Percentiles rank a stretch among this genome's conserved stretches.
These are phyloP conservation scores for Fragum fragum DNA, from an alignment of 2,888 invertebrate species.

Conservation along the genomic window DNA sequence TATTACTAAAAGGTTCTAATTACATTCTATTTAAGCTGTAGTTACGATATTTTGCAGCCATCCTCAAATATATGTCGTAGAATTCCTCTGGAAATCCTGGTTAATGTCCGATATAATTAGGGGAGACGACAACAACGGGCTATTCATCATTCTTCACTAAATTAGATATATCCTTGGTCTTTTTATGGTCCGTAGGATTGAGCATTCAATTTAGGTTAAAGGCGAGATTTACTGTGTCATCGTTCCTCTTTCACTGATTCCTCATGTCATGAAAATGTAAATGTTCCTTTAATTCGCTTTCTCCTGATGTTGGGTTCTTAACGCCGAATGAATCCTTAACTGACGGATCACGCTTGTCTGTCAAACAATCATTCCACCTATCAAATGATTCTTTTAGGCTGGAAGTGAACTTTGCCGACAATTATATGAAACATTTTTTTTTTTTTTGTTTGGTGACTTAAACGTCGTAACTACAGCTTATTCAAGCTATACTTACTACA, in stretches of 20 bases:
- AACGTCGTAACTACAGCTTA: too few species aligned
- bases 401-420: too few species aligned
- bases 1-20: background rate
- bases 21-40: background rate
- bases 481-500: too few species aligned
- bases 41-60: background rate
- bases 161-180: background rate
- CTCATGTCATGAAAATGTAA: too few species aligned
- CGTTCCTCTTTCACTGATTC: background rate
- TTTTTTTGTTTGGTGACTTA: too few species aligned
- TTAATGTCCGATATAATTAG: constrained; percentile 4
- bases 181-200: background rate
- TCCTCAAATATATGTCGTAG: background rate
- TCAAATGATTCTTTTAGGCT: too few species aligned
- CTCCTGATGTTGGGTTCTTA: too few species aligned
- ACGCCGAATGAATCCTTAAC: too few species aligned
- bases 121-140: background rate
- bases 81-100: background rate
- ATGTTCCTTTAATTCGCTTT: too few species aligned
- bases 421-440: too few species aligned
- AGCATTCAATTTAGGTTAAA: constrained; percentile 6
- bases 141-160: constrained; percentile 2
- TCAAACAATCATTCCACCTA: too few species aligned
- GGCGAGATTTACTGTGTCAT: background rate
- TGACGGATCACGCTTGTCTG: too few species aligned